A percentile compares a stretch with the other conserved stretches of the same genome.
These are phyloP conservation scores for Eupsilia transversa DNA, from an alignment of 2,888 invertebrate species.

Conservation along the genomic window DNA sequence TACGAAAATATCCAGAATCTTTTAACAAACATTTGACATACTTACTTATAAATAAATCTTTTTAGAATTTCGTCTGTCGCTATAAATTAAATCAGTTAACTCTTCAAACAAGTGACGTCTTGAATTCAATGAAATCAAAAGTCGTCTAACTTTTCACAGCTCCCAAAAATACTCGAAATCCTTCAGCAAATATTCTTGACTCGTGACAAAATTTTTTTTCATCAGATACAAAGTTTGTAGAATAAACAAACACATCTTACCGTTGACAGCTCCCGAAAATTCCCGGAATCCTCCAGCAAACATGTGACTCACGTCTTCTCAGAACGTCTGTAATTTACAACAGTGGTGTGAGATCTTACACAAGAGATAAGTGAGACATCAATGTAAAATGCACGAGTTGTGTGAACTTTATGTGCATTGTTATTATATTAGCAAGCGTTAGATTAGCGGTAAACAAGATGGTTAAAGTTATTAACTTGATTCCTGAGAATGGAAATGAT, in stretches of 20 bases:
- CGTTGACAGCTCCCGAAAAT: constrained; percentile 15
- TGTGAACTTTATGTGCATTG: constrained; percentile 54
- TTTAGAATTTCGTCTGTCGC: constrained; percentile 2
- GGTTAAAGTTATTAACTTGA: background rate
- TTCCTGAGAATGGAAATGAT: constrained; percentile 26
- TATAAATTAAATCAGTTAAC: background rate
- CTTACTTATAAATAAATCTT: no score
- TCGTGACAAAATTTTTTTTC: background rate
- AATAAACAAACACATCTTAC: background rate
- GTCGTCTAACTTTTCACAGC: background rate
- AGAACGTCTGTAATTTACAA: constrained; percentile 44
- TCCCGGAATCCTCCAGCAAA: constrained; percentile 34
- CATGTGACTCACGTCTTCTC: constrained; percentile 46
- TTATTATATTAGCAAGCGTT: constrained; percentile 26
- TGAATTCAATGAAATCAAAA: constrained; percentile 11
- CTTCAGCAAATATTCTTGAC: constrained; percentile 13
- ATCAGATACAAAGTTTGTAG: background rate
- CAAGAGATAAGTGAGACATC: constrained; percentile 40
- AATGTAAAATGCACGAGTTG: constrained; percentile 34
- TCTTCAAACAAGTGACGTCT: constrained; percentile 3
- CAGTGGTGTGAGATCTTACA: constrained; percentile 37
- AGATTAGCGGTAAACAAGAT: constrained; percentile 43
- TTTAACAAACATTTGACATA: constrained; percentile 14
- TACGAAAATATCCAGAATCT: constrained; percentile 3
- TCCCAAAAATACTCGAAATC: constrained; percentile 15